Percentiles rank a stretch among this genome's conserved stretches.
These are phyloP conservation scores for Neomonachus schauinslandi DNA, from an alignment of 2,113 vertebrate species.

Conservation along the genomic window DNA sequence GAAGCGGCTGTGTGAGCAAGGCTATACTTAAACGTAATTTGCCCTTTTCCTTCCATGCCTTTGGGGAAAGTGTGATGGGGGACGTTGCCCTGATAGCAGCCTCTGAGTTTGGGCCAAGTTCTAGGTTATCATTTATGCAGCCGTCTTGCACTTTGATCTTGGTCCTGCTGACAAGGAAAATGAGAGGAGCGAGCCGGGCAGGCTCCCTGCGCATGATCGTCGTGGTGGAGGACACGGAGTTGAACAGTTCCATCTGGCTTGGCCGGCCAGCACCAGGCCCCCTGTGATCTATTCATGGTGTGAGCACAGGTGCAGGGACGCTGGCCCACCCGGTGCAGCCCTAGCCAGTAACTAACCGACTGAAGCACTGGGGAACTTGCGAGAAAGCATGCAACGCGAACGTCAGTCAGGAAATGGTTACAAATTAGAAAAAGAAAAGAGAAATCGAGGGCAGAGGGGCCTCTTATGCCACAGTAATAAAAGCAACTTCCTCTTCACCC, in stretches of 20 bases:
- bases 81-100: slow-evolving; percentile 60
- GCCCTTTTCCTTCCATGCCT: slow-evolving; percentile 55
- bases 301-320: slow-evolving; percentile 75
- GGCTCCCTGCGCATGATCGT: slow-evolving; percentile 72
- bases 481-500: slow-evolving; percentile 79
- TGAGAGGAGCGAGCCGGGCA: slow-evolving; percentile 71
- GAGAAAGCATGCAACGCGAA: slow-evolving; percentile 72
- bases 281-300: slow-evolving; percentile 67
- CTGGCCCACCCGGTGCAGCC: background rate
- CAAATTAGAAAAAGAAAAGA: slow-evolving; percentile 82
- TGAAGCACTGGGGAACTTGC: slow-evolving; percentile 66
- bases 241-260: slow-evolving; percentile 82
- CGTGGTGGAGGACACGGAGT: slow-evolving; percentile 66
- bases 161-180: slow-evolving; percentile 71
- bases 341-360: slow-evolving; percentile 34
- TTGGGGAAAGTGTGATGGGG: slow-evolving; percentile 66
- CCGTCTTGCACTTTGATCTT: slow-evolving; percentile 71
- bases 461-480: slow-evolving; percentile 83
- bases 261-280: slow-evolving; percentile 60
- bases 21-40: slow-evolving; percentile 72
- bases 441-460: slow-evolving; percentile 53
- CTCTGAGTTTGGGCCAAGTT: slow-evolving; percentile 65
- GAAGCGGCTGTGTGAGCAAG: slow-evolving; percentile 20
- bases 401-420: slow-evolving; percentile 72
- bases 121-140: slow-evolving; percentile 75